These are phyloP conservation scores for Lytechinus pictus DNA, from an alignment of 35 echinoderm and acorn worm genomes.

Conservation along the genomic window DNA sequence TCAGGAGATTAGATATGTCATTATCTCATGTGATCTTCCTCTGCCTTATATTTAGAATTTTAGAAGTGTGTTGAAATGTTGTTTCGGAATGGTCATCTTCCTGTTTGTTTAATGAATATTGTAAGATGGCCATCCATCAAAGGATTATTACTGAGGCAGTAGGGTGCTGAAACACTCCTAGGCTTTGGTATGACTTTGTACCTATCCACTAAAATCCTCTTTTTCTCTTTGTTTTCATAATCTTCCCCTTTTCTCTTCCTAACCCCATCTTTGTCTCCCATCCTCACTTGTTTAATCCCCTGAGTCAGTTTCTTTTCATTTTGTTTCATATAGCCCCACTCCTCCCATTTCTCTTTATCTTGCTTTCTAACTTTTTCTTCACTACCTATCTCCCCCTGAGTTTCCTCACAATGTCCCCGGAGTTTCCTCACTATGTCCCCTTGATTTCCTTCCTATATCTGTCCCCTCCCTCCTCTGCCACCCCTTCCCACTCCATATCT, in stretches of 20 bases:
- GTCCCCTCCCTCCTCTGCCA: neutral
- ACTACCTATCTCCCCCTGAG: neutral
- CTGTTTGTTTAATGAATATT: neutral
- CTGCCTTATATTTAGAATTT: constrained; percentile 10
- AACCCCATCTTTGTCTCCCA: neutral
- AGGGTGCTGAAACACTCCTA: neutral
- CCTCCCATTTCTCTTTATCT: neutral
- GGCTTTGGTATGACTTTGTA: too few species aligned
- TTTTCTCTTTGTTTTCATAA: neutral
- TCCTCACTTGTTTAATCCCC: neutral
- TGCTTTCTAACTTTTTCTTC: neutral
- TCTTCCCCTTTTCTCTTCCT: neutral
- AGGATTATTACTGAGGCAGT: neutral
- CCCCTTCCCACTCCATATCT: neutral
- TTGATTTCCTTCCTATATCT: neutral
- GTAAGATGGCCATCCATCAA: neutral
- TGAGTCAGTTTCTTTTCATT: too few species aligned
- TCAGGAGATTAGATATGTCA: neutral
- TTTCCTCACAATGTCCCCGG: neutral
- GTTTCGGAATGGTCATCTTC: neutral
- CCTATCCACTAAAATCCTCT: neutral
- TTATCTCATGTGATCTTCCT: neutral
- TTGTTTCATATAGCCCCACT: neutral
- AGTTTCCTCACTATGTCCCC: neutral
- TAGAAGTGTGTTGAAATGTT: neutral